Base-by-base conservation (phyloP, 1,140 invertebrate species). In the Sweltsa coloradensis region DNA sequence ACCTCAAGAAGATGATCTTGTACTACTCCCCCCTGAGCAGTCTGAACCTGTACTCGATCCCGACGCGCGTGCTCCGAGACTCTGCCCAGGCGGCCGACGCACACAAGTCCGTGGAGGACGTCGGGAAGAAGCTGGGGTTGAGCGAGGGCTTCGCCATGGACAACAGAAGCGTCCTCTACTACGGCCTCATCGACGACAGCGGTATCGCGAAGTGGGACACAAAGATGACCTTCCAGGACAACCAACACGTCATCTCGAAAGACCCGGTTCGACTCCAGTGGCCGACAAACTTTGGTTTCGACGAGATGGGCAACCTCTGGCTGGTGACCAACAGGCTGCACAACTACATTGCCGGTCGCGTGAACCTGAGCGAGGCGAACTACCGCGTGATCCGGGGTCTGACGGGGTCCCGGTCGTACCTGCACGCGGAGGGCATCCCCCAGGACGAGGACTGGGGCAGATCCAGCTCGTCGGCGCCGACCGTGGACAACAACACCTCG, bases 131-230 rank as follows among this genome's bases (percentile, higher is more conserved):
- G 53, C 56, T 66, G 1, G 77, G 78, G 2, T 78, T 81, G 56
- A 75, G 73, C 0, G 78, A 79, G 47, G 79, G 79, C 7, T 78
- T 84, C 76, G 70, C 72, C 29, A 81, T 83, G 73, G 80, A 82
- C 45, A 68, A 75, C 2, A 66, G 61, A 5, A 78, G 79, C 3
- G 59, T 74, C 19, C 64, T 85, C 4, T 84, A 77, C 57, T 81
- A 70, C 53, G 79, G 79, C 4, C 62, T 81, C 3, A 55, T 83
- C 9, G 73, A 73, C 13, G 73, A 75, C 50, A 73, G 81, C 47
- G 74, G 76, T 2, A 72, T 84, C 21, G 72, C 72, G 2, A 72
- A 70, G 59, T 83, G 79, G 79, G 76, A 83, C 55, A 76, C 70
- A 18, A 67, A 59, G 27, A 57, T 29, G 0, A 46, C 55, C 51